phyloP scores from a whole-genome alignment of 2,797 vertebrate species.

The Thalassophryne amazonica region DNA sequence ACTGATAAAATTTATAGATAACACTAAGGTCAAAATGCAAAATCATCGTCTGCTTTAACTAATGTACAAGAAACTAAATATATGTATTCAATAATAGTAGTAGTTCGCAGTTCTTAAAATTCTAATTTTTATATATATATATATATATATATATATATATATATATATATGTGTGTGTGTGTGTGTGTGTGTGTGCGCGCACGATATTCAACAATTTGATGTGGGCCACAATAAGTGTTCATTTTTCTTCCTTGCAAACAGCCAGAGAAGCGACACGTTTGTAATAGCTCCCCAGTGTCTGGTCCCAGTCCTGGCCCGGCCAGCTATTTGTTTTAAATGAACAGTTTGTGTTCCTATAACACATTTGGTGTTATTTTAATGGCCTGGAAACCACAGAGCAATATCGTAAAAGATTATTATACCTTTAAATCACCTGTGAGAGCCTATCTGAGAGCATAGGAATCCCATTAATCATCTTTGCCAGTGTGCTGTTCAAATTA shows the following conservation, averaged over 20 bases:
- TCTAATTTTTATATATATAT: too few relatives aligned
- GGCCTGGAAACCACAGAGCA: conserved; percentile 76
- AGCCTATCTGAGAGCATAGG: conserved; percentile 61
- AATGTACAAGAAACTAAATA: too few relatives aligned
- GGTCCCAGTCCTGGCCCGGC: conserved; percentile 31
- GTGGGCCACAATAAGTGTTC: conserved; percentile 44
- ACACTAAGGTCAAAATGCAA: too few relatives aligned
- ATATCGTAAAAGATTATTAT: conserved; percentile 81
- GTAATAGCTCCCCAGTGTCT: conserved; percentile 63
- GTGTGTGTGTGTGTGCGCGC: too few relatives aligned
- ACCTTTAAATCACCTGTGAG: conserved; percentile 81
- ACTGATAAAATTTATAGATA: too few relatives aligned
- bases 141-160: neutral
- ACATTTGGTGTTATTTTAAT: conserved; percentile 78
- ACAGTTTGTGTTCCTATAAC: conserved; percentile 79
- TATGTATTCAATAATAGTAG: too few relatives aligned
- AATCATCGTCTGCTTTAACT: too few relatives aligned
- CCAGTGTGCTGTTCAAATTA: conserved; percentile 61
- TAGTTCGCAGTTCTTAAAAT: too few relatives aligned
- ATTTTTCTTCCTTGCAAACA: conserved; percentile 53
- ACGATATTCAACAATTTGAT: conserved; percentile 32
- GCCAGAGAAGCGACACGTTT: conserved; percentile 56
- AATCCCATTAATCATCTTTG: conserved; percentile 82
- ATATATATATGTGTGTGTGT: neutral
- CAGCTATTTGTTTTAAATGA: conserved; percentile 81